A percentile compares a stretch with the other conserved stretches of the same genome.
phyloP scores from a whole-genome alignment of 2,888 invertebrate genomes.

The Prostheceraeus crozeri region DNA sequence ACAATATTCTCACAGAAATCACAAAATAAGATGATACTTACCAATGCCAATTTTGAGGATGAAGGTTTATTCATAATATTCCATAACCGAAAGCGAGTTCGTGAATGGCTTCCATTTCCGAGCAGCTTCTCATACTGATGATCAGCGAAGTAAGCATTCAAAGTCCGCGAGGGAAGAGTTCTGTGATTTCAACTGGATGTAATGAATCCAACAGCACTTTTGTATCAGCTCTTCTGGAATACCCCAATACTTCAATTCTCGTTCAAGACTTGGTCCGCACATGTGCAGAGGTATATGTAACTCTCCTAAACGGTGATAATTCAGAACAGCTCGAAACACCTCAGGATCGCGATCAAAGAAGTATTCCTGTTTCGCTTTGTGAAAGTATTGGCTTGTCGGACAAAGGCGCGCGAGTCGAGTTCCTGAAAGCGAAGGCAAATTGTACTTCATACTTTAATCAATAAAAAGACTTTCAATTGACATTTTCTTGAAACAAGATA shows the following conservation, averaged over 20 bases:
- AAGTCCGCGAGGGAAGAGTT: constrained; percentile 32
- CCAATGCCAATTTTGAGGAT: constrained; percentile 22
- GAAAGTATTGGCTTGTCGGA: too few relatives aligned
- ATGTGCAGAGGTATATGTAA: constrained; percentile 53
- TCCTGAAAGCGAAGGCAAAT: too few relatives aligned
- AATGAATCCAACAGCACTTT: constrained; percentile 34
- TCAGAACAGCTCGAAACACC: constrained; percentile 38
- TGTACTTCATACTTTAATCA: too few relatives aligned
- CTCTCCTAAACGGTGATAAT: constrained; percentile 43
- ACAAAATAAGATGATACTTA: too few relatives aligned
- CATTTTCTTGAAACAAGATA: too few relatives aligned
- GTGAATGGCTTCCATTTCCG: background rate
- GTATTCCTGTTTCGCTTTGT: too few relatives aligned
- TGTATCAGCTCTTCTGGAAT: constrained; percentile 42
- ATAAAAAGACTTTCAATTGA: too few relatives aligned
- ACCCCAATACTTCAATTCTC: constrained; percentile 54
- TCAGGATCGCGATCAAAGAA: constrained; percentile 38
- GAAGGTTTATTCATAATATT: constrained; percentile 24
- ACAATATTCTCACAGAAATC: too few relatives aligned
- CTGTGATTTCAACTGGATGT: constrained; percentile 26
- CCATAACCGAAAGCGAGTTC: constrained; percentile 19
- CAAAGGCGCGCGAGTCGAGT: too few relatives aligned
- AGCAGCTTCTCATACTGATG: background rate
- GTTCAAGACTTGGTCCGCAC: constrained; percentile 54
- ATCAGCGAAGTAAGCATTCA: constrained; percentile 29